A percentile compares a stretch with the other conserved stretches of the same genome.
Conservation (phyloP, 2,797 vertebrate genomes). For the Darevskia nairensis region DNA sequence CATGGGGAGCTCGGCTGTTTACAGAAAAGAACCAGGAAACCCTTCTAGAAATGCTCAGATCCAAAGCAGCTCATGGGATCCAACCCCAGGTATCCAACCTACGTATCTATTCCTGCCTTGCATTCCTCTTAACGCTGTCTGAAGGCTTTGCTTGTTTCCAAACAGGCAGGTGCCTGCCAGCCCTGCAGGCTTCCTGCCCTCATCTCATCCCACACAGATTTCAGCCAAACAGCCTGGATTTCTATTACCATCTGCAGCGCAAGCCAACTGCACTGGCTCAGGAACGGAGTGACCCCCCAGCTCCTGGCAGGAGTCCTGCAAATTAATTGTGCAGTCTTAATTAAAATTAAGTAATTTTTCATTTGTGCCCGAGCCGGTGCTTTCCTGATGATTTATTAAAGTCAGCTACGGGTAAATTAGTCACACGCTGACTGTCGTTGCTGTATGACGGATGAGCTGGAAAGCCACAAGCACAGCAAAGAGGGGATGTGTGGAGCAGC, state of each 20-base stretch:
- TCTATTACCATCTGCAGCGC: background rate
- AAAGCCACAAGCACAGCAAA: constrained; percentile 28
- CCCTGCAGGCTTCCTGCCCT: background rate
- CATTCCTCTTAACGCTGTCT: background rate
- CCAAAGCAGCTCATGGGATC: background rate
- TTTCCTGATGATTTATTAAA: constrained; percentile 63
- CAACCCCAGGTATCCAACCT: background rate
- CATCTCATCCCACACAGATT: background rate
- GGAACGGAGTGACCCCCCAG: constrained; percentile 17
- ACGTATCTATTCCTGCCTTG: background rate
- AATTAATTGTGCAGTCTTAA: constrained; percentile 65
- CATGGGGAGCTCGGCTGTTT: background rate
- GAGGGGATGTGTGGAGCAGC: background rate
- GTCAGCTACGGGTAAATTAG: constrained; percentile 50
- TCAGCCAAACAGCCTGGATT: constrained; percentile 7
- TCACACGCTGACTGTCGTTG: constrained; percentile 39
- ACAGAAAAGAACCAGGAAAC: background rate
- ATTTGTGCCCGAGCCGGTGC: constrained; percentile 39
- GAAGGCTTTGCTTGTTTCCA: background rate
- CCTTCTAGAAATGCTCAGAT: background rate
- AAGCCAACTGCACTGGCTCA: constrained; percentile 12
- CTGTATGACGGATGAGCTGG: constrained; percentile 46
- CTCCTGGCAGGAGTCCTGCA: constrained; percentile 39
- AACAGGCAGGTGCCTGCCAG: background rate
- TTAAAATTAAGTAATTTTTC: constrained; percentile 69